Conservation (phyloP, 2,888 invertebrate genomes). For the Drosophila mercatorum region DNA sequence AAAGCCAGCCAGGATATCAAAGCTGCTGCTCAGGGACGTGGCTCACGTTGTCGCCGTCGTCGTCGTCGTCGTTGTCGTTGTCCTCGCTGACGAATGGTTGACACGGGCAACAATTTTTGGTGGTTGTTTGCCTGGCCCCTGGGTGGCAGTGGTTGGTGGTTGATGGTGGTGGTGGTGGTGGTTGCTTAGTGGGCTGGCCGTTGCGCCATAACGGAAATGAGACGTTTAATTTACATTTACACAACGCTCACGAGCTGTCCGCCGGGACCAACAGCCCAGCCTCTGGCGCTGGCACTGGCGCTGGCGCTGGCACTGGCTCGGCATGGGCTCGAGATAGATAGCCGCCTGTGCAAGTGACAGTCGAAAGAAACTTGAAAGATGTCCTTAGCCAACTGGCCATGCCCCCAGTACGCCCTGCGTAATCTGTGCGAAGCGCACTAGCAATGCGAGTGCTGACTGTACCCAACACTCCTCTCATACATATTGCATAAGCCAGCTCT, state of each 20-base stretch:
- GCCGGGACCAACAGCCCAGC: conserved; percentile 36
- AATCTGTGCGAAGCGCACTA: conserved; percentile 32
- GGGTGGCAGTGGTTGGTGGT: conserved; percentile 49
- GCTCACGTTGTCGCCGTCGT: conserved; percentile 4
- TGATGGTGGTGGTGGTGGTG: conserved; percentile 21
- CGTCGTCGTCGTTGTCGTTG: conserved; percentile 1
- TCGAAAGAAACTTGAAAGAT: conserved; percentile 51
- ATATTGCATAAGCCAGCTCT: conserved; percentile 56
- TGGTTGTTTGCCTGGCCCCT: conserved; percentile 52
- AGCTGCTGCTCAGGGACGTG: conserved; percentile 43
- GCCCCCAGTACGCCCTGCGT: background rate
- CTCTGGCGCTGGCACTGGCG: background rate
- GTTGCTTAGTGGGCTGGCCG: conserved; percentile 38
- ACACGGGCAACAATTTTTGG: conserved; percentile 60
- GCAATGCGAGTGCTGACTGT: conserved; percentile 63
- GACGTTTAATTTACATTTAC: conserved; percentile 81
- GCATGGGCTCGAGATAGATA: background rate
- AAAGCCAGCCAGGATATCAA: conserved; percentile 44
- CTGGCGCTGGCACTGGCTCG: background rate
- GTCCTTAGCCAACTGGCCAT: conserved; percentile 20
- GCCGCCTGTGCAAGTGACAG: conserved; percentile 71
- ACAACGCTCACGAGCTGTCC: conserved; percentile 60
- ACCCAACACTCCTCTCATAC: conserved; percentile 51
- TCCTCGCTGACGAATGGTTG: conserved; percentile 75
- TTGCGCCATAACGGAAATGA: conserved; percentile 77